These are phyloP conservation scores for Diadromus collaris DNA, from an alignment of 2,888 invertebrate species.

Conservation along the genomic window DNA sequence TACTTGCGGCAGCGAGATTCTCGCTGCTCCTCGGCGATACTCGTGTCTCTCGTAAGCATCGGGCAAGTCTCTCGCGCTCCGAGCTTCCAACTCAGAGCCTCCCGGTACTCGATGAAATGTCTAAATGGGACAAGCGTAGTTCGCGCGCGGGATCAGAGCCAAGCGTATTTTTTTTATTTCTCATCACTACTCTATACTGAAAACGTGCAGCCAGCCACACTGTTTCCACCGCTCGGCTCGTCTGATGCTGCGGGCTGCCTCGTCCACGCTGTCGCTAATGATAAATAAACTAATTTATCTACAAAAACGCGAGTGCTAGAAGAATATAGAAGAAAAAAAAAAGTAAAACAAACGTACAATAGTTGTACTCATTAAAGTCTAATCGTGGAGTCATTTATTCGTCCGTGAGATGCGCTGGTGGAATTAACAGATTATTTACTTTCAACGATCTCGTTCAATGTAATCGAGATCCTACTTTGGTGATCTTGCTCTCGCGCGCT, in stretches of 20 bases:
- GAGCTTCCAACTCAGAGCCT: background rate
- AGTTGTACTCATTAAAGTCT: background rate
- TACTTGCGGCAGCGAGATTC: conserved; percentile 41
- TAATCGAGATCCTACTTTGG: background rate
- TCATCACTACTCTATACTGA: conserved; percentile 31
- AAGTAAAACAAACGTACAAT: background rate
- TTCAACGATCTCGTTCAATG: background rate
- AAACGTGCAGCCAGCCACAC: conserved; percentile 1
- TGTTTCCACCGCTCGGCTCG: background rate
- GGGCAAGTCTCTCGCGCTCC: background rate
- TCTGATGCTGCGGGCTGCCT: background rate
- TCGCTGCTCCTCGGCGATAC: conserved; percentile 20
- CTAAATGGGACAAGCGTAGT: conserved; percentile 51
- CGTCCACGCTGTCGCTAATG: background rate
- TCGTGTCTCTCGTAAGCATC: conserved; percentile 12
- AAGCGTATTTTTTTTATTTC: conserved; percentile 41
- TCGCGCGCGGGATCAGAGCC: conserved; percentile 53
- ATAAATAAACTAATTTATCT: background rate
- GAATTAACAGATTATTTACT: conserved; percentile 19
- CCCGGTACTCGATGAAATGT: conserved; percentile 44
- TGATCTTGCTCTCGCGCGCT: background rate
- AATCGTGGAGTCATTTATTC: background rate
- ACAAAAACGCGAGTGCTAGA: background rate
- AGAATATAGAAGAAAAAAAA: background rate
- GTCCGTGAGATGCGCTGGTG: conserved; percentile 2